Percentiles rank a stretch among this genome's conserved stretches.
phyloP scores from a whole-genome alignment of 2,113 vertebrate species.

The Mesembrinibis cayennensis region DNA sequence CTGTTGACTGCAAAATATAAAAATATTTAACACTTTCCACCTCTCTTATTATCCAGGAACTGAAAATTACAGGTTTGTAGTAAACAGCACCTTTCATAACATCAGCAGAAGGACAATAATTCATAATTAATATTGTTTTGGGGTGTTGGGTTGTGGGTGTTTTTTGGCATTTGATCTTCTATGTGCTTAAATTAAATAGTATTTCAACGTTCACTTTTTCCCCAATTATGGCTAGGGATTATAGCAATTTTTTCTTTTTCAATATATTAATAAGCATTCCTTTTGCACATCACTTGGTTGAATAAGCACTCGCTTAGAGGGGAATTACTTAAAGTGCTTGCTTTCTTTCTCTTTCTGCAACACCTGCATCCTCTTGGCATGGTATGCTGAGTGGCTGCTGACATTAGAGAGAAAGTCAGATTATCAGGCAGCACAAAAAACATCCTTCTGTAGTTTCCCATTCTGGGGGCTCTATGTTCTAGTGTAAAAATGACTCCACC shows the following conservation, averaged over 20 bases:
- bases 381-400: neutral
- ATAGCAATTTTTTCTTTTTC: neutral
- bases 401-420: neutral
- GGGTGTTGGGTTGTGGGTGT: neutral
- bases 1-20: neutral
- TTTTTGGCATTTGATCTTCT: neutral
- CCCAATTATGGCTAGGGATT: neutral
- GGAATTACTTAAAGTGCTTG: neutral
- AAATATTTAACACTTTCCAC: neutral
- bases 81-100: neutral
- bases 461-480: neutral
- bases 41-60: neutral
- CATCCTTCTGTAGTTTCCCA: neutral
- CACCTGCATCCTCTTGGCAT: neutral
- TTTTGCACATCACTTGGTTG: neutral
- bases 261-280: neutral
- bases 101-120: neutral
- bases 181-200: slow-evolving; percentile 5
- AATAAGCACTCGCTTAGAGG: neutral
- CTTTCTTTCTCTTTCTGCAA: neutral
- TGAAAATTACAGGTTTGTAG: neutral
- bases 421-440: neutral
- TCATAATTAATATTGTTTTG: neutral
- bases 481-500: neutral
- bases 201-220: neutral